Evolutionary conservation across 2,113 vertebrate species (phyloP).

Genomic region (Oplegnathus fasciatus): DNA sequence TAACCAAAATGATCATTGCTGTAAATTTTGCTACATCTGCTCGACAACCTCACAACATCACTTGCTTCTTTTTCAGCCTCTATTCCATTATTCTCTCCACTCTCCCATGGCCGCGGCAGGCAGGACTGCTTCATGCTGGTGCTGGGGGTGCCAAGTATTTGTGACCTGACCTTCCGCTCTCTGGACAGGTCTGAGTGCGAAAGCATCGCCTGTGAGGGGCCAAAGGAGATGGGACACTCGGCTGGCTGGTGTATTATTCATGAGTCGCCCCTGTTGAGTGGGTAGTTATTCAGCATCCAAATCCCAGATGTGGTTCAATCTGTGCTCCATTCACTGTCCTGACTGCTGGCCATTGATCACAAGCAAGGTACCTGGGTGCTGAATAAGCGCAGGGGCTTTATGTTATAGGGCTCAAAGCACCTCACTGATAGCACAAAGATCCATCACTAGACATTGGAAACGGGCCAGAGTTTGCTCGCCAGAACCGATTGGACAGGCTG

Average conservation of each 20-base stretch:
- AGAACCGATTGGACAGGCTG: slow-evolving; percentile 53
- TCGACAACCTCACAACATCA: neutral
- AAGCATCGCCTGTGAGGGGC: slow-evolving; percentile 51
- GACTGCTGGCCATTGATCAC: slow-evolving; percentile 86
- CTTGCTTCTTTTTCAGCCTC: slow-evolving; percentile 10
- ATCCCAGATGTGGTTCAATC: slow-evolving; percentile 85
- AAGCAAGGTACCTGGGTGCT: slow-evolving; percentile 80
- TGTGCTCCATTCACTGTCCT: slow-evolving; percentile 81
- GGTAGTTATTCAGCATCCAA: slow-evolving; percentile 78
- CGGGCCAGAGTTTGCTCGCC: slow-evolving; percentile 54
- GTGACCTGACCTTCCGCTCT: slow-evolving; percentile 61
- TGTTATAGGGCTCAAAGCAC: slow-evolving; percentile 74
- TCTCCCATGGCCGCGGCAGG: slow-evolving; percentile 15
- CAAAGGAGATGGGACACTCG: slow-evolving; percentile 61
- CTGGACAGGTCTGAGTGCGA: slow-evolving; percentile 60
- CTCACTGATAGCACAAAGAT: slow-evolving; percentile 81
- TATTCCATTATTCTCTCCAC: slow-evolving; percentile 29
- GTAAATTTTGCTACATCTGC: slow-evolving; percentile 2
- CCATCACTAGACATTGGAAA: slow-evolving; percentile 78
- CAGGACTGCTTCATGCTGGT: slow-evolving; percentile 22
- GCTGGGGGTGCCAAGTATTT: slow-evolving; percentile 40
- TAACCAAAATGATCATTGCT: neutral
- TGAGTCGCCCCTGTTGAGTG: slow-evolving; percentile 76
- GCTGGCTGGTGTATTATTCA: slow-evolving; percentile 78
- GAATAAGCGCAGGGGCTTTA: slow-evolving; percentile 85